Evolutionary conservation across 2,888 invertebrate species (phyloP).

Genomic region (Sesamia inferens): DNA sequence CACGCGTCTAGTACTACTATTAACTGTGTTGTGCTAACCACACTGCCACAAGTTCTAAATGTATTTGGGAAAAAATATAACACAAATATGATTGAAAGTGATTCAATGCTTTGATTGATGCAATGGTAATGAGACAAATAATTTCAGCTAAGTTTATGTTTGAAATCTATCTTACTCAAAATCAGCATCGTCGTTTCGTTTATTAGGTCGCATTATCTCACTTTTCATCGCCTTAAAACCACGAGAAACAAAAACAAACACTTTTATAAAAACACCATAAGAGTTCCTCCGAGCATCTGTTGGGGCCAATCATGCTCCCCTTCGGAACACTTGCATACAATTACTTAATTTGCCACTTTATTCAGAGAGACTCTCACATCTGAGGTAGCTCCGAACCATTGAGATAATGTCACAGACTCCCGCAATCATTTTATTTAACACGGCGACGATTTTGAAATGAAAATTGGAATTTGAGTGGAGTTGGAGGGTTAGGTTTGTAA

Average conservation of each 20-base stretch:
- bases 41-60: too few relatives aligned
- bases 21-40: too few relatives aligned
- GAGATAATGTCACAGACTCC: conserved; percentile 60
- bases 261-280: conserved; percentile 40
- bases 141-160: neutral
- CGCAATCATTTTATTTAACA: conserved; percentile 62
- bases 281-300: conserved; percentile 57
- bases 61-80: too few relatives aligned
- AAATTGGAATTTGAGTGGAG: conserved; percentile 57
- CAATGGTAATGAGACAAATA: neutral
- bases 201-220: conserved; percentile 4
- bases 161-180: neutral
- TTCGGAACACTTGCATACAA: conserved; percentile 73
- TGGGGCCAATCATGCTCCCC: conserved; percentile 63
- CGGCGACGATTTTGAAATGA: conserved; percentile 58
- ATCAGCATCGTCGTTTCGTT: neutral
- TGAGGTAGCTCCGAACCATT: conserved; percentile 56
- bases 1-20: too few relatives aligned
- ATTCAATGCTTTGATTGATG: too few relatives aligned
- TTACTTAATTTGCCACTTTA: conserved; percentile 76
- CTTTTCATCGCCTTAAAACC: neutral
- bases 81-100: too few relatives aligned
- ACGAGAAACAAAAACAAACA: conserved; percentile 21
- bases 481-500: conserved; percentile 40
- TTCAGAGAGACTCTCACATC: conserved; percentile 59